Conservation (phyloP, 2,888 invertebrate species). For the Coenonympha arcania region DNA sequence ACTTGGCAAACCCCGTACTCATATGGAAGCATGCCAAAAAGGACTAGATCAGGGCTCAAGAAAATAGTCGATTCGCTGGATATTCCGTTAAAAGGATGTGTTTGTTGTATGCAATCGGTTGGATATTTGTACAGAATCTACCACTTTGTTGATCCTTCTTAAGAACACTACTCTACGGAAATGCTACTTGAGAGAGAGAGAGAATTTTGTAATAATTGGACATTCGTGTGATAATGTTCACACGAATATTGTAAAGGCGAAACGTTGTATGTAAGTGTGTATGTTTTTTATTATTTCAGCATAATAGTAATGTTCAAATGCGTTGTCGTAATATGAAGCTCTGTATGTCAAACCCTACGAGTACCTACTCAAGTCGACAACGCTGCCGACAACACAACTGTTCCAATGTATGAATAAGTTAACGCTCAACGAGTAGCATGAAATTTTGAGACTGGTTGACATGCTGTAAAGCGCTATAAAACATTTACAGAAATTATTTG, state of each 20-base stretch:
- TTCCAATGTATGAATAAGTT: neutral
- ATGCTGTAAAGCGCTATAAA: too few relatives aligned
- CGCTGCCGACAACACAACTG: neutral
- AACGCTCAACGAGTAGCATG: too few relatives aligned
- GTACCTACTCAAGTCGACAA: too few relatives aligned
- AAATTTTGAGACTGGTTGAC: neutral
- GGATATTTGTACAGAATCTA: slow-evolving; percentile 25
- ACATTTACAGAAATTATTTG: too few relatives aligned
- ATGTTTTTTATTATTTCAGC: too few relatives aligned
- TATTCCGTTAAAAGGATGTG: slow-evolving; percentile 46
- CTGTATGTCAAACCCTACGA: too few relatives aligned
- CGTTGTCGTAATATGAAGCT: neutral
- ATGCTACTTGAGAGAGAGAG: too few relatives aligned
- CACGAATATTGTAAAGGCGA: neutral
- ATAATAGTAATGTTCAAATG: too few relatives aligned
- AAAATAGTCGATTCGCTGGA: slow-evolving; percentile 46
- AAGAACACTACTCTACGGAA: too few relatives aligned
- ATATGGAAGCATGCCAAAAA: slow-evolving; percentile 50
- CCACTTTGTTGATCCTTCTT: neutral
- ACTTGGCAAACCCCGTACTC: slow-evolving; percentile 20
- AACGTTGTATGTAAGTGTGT: neutral
- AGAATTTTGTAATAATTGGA: too few relatives aligned
- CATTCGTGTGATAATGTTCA: too few relatives aligned
- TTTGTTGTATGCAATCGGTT: slow-evolving; percentile 30
- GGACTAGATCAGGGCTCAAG: slow-evolving; percentile 39